Conservation (phyloP, 2,797 vertebrate species). For the Hoplostethus mediterraneus region DNA sequence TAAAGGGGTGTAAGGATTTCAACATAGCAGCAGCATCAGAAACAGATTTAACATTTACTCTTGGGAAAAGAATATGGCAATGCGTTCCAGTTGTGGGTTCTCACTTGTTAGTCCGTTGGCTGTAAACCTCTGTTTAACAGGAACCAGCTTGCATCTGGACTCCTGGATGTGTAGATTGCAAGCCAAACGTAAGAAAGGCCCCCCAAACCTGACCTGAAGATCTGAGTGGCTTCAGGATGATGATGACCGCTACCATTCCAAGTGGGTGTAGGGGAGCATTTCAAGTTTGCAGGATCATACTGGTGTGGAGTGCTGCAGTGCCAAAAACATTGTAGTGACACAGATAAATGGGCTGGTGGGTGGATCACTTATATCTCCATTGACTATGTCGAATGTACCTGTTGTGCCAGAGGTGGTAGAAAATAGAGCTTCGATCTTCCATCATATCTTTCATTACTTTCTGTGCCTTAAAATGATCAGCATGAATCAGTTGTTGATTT, state of each 20-base stretch:
- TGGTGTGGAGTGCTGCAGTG: not conserved
- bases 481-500: too few species aligned
- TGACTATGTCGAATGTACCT: too few species aligned
- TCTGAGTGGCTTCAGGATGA: slow-evolving; percentile 42
- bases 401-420: too few species aligned
- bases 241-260: slow-evolving; percentile 4
- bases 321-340: too few species aligned
- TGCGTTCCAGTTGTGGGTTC: slow-evolving; percentile 44
- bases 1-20: slow-evolving; percentile 32
- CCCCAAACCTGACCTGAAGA: slow-evolving; percentile 5
- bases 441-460: too few species aligned
- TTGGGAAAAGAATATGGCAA: slow-evolving; percentile 41
- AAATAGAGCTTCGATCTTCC: too few species aligned
- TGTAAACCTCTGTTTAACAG: slow-evolving; percentile 66
- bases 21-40: slow-evolving; percentile 39
- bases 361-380: not conserved
- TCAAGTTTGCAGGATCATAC: slow-evolving; percentile 14
- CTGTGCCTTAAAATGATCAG: not conserved
- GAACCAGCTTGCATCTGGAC: slow-evolving; percentile 58
- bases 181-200: slow-evolving; percentile 31
- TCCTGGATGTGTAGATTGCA: slow-evolving; percentile 22
- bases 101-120: slow-evolving; percentile 47
- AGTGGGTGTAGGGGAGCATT: not conserved
- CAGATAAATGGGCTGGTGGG: not conserved
- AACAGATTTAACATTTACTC: slow-evolving; percentile 36